Evolutionary conservation across 2,797 vertebrate species (phyloP).

Genomic region (Thamnophis elegans): DNA sequence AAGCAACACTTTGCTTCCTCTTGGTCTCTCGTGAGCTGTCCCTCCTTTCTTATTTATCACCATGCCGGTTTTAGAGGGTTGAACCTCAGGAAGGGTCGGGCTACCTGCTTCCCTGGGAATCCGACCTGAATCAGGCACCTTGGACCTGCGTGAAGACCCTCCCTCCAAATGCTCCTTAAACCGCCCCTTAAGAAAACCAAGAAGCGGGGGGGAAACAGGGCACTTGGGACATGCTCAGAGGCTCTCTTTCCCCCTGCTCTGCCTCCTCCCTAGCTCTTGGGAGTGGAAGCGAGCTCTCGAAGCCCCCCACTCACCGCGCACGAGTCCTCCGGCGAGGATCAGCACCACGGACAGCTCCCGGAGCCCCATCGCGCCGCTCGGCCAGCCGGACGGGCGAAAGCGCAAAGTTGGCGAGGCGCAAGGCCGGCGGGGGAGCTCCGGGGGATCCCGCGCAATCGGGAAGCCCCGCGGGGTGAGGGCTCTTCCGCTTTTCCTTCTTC

Average conservation of each 20-base stretch:
- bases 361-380: conserved; percentile 70
- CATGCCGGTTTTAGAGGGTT: neutral
- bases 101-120: neutral
- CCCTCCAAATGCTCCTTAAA: neutral
- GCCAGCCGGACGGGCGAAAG: neutral
- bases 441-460: neutral
- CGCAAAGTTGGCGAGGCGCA: neutral
- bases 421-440: neutral
- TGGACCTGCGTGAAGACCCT: neutral
- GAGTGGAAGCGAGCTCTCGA: no score
- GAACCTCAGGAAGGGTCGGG: neutral
- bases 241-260: neutral
- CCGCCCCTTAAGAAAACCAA: no score
- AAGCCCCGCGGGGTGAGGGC: neutral
- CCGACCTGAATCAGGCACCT: neutral
- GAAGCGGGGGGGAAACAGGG: neutral
- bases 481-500: no score
- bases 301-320: conserved; percentile 68
- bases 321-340: conserved; percentile 65
- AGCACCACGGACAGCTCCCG: conserved; percentile 64
- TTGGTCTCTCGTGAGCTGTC: neutral
- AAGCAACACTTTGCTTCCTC: neutral
- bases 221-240: neutral
- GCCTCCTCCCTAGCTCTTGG: neutral
- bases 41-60: neutral